Conservation (phyloP, 2,888 invertebrate genomes). For the Dysmachus trigonus region DNA sequence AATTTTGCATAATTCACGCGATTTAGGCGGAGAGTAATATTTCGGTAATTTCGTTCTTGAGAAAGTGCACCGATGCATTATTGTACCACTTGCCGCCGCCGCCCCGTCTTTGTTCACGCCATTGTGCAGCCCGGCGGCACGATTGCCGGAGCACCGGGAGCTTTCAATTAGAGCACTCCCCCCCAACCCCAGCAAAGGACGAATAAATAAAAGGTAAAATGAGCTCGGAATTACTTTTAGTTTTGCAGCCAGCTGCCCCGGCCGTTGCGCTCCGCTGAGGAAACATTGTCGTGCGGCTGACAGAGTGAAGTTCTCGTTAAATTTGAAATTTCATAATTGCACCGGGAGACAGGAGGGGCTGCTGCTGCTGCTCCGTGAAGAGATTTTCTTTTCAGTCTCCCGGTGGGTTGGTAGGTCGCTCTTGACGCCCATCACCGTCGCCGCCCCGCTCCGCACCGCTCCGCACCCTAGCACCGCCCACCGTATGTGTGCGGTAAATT, state of each 20-base stretch:
- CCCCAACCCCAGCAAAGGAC: constrained; percentile 13
- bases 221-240: constrained; percentile 30
- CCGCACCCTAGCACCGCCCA: background rate
- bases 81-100: constrained; percentile 1
- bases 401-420: background rate
- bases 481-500: constrained; percentile 11
- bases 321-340: constrained; percentile 33
- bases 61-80: constrained; percentile 30
- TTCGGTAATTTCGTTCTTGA: constrained; percentile 31
- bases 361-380: background rate
- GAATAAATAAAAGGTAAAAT: constrained; percentile 31
- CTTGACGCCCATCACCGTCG: background rate
- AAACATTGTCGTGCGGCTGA: constrained; percentile 2
- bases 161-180: constrained; percentile 28
- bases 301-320: constrained; percentile 24
- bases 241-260: background rate
- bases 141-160: background rate
- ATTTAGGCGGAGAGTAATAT: constrained; percentile 14
- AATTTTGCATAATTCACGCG: constrained; percentile 20
- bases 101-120: constrained; percentile 2
- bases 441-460: background rate
- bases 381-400: background rate
- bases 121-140: background rate
- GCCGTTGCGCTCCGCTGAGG: background rate
- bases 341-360: background rate